Conservation (phyloP, 2,888 invertebrate genomes). For the Rhagonycha fulva region DNA sequence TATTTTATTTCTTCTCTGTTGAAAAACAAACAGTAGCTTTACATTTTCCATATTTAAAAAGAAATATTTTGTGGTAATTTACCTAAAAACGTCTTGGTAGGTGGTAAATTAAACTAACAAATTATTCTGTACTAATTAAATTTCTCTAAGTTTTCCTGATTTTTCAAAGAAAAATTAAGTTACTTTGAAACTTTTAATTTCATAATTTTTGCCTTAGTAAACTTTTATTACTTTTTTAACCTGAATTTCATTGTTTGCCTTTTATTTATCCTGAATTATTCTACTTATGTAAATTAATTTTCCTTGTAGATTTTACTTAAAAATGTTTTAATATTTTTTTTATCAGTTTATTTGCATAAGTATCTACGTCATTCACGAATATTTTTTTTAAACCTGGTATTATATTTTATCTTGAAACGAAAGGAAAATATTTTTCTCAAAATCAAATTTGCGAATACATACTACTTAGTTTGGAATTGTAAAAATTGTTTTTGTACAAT, state of each 20-base stretch:
- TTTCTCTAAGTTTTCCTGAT: not conserved
- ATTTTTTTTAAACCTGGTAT: not conserved
- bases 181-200: not conserved
- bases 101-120: not conserved
- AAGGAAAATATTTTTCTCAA: not conserved
- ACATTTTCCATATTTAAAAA: not conserved
- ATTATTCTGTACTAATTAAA: not conserved
- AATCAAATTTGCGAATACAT: not conserved
- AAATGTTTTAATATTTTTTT: not conserved
- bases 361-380: not conserved
- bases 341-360: not conserved
- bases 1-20: not conserved
- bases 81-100: not conserved
- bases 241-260: not conserved
- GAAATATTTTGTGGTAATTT: not conserved
- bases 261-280: not conserved
- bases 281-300: not conserved
- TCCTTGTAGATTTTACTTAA: not conserved
- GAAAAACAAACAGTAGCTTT: not conserved
- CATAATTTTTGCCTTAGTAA: not conserved
- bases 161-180: not conserved
- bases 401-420: not conserved
- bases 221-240: not conserved
- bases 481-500: not conserved
- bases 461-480: not conserved